Percentiles rank a stretch among this genome's conserved stretches.
Evolutionary conservation across 2,113 vertebrate species (phyloP).

Genomic region (Pogona vitticeps): DNA sequence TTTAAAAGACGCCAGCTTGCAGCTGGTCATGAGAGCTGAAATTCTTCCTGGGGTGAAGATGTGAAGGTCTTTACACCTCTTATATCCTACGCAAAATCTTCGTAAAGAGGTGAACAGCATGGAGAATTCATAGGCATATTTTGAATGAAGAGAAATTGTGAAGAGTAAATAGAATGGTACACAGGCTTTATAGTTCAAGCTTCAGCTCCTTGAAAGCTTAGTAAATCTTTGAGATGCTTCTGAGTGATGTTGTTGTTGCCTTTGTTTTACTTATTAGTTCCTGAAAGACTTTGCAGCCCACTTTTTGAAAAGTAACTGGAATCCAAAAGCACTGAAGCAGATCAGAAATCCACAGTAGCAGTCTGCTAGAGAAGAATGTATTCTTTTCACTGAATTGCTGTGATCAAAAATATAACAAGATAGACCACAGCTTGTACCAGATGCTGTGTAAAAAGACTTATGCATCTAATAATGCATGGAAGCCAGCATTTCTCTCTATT

Average conservation of each 20-base stretch:
- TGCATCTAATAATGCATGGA: neutral
- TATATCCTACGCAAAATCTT: fast-evolving
- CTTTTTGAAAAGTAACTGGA: constrained; percentile 24
- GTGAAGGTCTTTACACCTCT: neutral
- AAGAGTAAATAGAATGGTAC: fast-evolving
- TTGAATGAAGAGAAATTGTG: neutral
- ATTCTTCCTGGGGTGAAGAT: constrained; percentile 41
- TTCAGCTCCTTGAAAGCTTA: neutral
- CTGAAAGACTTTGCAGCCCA: neutral
- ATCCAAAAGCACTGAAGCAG: neutral
- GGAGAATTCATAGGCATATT: fast-evolving
- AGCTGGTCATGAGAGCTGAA: constrained; percentile 43
- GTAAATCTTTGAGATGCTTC: neutral
- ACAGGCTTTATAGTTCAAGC: neutral
- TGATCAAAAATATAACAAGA: neutral
- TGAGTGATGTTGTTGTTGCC: too few relatives aligned
- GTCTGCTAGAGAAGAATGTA: constrained; percentile 19
- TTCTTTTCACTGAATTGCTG: neutral
- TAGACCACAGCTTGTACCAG: neutral
- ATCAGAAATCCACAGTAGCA: constrained; percentile 38
- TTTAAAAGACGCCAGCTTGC: constrained; percentile 29
- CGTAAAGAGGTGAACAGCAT: neutral
- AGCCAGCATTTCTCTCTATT: constrained; percentile 11
- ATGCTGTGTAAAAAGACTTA: neutral
- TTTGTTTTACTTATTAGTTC: neutral